Evolutionary conservation across 1,140 invertebrate species (phyloP).

Genomic region (Radopholus similis): DNA sequence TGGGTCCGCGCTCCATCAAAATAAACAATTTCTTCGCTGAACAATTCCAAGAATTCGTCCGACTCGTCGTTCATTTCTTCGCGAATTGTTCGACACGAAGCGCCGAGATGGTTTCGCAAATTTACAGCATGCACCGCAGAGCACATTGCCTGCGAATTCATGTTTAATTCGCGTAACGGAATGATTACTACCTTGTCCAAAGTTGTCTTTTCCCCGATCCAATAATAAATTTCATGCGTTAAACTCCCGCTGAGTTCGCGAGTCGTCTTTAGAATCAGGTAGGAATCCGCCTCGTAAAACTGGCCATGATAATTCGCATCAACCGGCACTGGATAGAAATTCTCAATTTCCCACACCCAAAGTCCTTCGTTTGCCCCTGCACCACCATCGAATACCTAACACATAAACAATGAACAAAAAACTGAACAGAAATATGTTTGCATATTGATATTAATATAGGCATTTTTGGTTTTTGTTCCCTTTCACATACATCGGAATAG

Average conservation of each 20-base stretch:
- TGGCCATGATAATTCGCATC: constrained; percentile 73
- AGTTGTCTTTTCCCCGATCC: constrained; percentile 93
- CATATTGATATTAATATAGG: no score
- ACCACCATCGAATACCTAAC: constrained; percentile 94
- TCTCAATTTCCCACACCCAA: constrained; percentile 66
- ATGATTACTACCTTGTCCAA: constrained; percentile 74
- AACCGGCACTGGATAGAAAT: constrained; percentile 89
- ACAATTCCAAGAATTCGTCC: constrained; percentile 87
- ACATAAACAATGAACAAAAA: constrained; percentile 63
- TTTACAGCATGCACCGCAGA: constrained; percentile 98
- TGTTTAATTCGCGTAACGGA: not conserved
- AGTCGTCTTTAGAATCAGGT: constrained; percentile 88
- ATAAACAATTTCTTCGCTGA: constrained; percentile 76
- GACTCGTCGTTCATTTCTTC: constrained; percentile 95
- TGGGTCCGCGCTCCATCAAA: constrained; percentile 79
- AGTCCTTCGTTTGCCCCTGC: constrained; percentile 76
- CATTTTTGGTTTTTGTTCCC: no score
- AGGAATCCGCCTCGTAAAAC: constrained; percentile 98
- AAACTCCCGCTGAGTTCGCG: constrained; percentile 76
- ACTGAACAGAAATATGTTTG: constrained; percentile 60
- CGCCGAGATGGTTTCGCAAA: constrained; percentile 87
- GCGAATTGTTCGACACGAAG: constrained; percentile 78
- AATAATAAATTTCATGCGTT: constrained; percentile 93
- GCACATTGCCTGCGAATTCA: constrained; percentile 71
- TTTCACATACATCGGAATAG: constrained; percentile 98